Evolutionary conservation across 2,888 invertebrate genomes (phyloP).

Genomic region (Syrista parreyssii): DNA sequence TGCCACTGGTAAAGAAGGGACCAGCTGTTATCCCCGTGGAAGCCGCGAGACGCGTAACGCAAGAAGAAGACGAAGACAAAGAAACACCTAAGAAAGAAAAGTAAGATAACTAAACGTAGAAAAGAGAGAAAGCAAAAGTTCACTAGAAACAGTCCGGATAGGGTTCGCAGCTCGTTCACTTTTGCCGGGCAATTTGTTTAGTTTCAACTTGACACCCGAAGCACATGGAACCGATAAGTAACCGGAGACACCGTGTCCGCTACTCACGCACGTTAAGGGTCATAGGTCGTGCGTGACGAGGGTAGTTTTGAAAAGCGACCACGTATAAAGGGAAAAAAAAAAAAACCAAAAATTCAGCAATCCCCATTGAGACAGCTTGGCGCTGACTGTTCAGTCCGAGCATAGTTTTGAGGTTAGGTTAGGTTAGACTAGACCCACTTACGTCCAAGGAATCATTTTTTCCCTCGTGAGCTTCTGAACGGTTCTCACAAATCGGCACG

Average conservation of each 20-base stretch:
- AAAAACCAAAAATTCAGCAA: neutral
- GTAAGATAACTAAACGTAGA: neutral
- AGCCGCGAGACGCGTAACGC: neutral
- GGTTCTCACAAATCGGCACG: conserved; percentile 40
- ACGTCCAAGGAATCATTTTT: neutral
- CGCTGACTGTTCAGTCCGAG: conserved; percentile 38
- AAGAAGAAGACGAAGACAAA: neutral
- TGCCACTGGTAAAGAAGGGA: neutral
- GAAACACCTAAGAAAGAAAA: neutral
- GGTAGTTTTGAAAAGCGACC: neutral
- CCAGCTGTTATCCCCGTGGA: neutral
- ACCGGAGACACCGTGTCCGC: conserved; percentile 26
- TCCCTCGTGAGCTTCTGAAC: neutral
- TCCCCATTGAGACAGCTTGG: conserved; percentile 46
- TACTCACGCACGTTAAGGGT: neutral
- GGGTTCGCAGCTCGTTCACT: conserved; percentile 16
- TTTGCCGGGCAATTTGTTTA: conserved; percentile 50
- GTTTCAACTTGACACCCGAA: conserved; percentile 52
- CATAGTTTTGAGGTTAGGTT: conserved; percentile 18
- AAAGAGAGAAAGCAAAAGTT: neutral
- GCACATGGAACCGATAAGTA: conserved; percentile 26
- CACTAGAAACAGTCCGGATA: conserved; percentile 1
- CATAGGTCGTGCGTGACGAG: neutral
- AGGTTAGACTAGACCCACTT: neutral
- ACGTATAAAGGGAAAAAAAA: neutral